Evolutionary conservation across 2,888 invertebrate species (phyloP).

Genomic region (Cryptus armator): DNA sequence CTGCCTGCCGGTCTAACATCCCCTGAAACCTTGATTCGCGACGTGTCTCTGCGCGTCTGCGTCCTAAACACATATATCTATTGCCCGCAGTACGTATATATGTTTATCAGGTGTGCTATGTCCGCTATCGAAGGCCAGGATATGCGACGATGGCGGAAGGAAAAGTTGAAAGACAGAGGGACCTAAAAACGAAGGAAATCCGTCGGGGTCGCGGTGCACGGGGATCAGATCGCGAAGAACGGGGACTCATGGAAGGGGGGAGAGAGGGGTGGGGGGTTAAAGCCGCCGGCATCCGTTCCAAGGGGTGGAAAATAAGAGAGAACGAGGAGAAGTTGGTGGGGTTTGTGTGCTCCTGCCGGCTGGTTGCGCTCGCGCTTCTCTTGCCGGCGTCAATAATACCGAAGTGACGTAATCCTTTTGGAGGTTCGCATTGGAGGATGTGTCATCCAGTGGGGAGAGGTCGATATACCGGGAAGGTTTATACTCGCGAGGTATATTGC

Average conservation of each 20-base stretch:
- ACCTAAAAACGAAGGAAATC: constrained; percentile 11
- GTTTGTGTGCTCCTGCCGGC: constrained; percentile 63
- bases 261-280: constrained; percentile 31
- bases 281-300: constrained; percentile 28
- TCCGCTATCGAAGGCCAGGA: neutral
- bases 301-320: constrained; percentile 39
- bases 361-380: constrained; percentile 34
- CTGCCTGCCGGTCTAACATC: constrained; percentile 52
- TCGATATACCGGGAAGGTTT: constrained; percentile 74
- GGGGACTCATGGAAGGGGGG: neutral
- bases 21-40: constrained; percentile 60
- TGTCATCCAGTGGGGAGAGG: constrained; percentile 82
- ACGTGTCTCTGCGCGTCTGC: constrained; percentile 24
- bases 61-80: neutral
- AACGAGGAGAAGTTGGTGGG: constrained; percentile 26
- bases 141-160: constrained; percentile 13
- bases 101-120: neutral
- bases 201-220: neutral
- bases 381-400: constrained; percentile 80
- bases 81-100: neutral
- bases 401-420: constrained; percentile 82
- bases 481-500: constrained; percentile 26
- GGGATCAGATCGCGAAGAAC: constrained; percentile 29
- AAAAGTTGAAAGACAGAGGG: neutral
- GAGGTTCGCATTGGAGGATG: constrained; percentile 83